Conservation (phyloP, 2,113 vertebrate species). For the Ictalurus punctatus region DNA sequence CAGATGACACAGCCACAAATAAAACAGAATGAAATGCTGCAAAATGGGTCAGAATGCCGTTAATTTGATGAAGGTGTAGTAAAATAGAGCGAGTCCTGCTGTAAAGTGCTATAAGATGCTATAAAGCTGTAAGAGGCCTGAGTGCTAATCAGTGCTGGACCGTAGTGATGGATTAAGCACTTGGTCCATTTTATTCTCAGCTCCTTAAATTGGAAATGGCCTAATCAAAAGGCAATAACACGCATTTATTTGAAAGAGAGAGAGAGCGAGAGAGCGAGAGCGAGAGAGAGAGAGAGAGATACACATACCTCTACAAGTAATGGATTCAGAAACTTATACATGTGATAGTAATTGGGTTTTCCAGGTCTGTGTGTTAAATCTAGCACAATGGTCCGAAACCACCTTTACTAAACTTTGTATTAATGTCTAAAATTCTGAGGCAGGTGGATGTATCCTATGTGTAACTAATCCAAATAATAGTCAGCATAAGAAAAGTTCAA, state of each 20-base stretch:
- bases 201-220: slow-evolving; percentile 11
- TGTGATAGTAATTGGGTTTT: background rate
- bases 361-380: background rate
- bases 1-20: background rate
- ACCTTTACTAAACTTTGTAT: background rate
- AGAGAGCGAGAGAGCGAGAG: background rate
- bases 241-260: background rate
- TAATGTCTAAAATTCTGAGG: background rate
- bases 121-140: slow-evolving; percentile 22
- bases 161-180: slow-evolving; percentile 34
- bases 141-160: slow-evolving; percentile 18
- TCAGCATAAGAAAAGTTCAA: background rate
- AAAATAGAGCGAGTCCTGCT: slow-evolving; percentile 29
- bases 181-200: slow-evolving; percentile 35
- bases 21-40: slow-evolving; percentile 1
- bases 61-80: slow-evolving; percentile 11
- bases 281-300: background rate
- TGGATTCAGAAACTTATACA: background rate
- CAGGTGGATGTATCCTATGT: background rate
- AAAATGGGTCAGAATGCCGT: background rate
- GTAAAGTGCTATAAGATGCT: slow-evolving; percentile 31
- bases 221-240: slow-evolving; percentile 27
- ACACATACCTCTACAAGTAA: background rate
- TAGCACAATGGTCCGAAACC: background rate
- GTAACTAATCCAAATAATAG: background rate